Evolutionary conservation across 2,113 vertebrate species (phyloP).

Genomic region (Silurus asotus): DNA sequence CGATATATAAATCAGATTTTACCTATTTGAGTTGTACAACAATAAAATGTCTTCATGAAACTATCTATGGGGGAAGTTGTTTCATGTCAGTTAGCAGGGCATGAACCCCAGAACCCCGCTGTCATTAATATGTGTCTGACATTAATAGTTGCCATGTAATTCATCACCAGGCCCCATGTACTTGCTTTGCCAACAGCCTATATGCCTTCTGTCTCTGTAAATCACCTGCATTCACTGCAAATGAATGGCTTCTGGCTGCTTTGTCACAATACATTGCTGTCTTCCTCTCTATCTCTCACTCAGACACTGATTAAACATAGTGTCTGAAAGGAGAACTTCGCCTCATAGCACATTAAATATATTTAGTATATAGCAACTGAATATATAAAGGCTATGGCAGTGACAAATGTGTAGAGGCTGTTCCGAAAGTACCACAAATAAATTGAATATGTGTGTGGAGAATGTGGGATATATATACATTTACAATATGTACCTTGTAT

Average conservation of each 20-base stretch:
- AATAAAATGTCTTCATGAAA: neutral
- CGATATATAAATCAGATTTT: neutral
- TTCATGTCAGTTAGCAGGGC: neutral
- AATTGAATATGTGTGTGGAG: too few relatives aligned
- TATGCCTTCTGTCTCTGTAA: neutral
- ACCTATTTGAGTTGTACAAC: neutral
- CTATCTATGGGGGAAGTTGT: neutral
- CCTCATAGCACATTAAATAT: neutral
- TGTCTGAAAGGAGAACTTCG: neutral
- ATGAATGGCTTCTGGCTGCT: neutral
- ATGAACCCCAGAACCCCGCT: neutral
- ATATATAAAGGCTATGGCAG: too few relatives aligned
- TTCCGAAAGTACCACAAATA: too few relatives aligned
- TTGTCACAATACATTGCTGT: neutral
- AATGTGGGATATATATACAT: too few relatives aligned
- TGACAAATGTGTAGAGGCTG: too few relatives aligned
- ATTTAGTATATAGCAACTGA: neutral
- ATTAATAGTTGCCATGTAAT: neutral
- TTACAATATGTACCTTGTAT: too few relatives aligned
- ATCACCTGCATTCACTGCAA: neutral
- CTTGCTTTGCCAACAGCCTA: neutral
- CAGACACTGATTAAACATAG: neutral
- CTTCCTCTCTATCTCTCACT: neutral
- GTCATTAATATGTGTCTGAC: neutral
- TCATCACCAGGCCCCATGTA: neutral